phyloP scores from a whole-genome alignment of 2,888 invertebrate species.

The Agrilus cyanescens region DNA sequence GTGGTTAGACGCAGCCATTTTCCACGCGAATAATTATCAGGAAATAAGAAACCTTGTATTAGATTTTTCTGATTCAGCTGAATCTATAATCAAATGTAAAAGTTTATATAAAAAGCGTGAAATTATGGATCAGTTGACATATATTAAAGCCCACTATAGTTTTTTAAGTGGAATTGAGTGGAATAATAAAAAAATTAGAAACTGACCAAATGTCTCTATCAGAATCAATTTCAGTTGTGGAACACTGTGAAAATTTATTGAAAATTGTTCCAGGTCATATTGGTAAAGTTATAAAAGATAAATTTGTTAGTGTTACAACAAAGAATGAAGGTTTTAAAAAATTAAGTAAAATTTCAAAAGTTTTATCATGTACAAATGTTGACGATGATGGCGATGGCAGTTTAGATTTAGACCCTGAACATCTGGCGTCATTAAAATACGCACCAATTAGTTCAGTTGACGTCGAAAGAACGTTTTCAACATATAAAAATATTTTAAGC shows the following conservation, averaged over 20 bases:
- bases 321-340: too few relatives aligned
- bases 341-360: too few relatives aligned
- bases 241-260: too few relatives aligned
- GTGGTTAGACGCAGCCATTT: conserved; percentile 23
- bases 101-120: not conserved
- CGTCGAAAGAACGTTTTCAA: conserved; percentile 7
- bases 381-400: too few relatives aligned
- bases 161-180: not conserved
- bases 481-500: conserved; percentile 3
- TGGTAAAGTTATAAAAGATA: too few relatives aligned
- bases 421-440: conserved; percentile 1
- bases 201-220: not conserved
- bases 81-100: not conserved
- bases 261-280: too few relatives aligned
- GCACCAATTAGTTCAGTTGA: conserved; percentile 5
- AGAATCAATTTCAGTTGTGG: not conserved
- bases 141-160: not conserved
- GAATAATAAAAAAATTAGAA: not conserved
- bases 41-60: conserved; percentile 8
- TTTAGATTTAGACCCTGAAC: not conserved
- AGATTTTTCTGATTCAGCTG: not conserved
- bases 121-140: not conserved
- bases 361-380: too few relatives aligned
- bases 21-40: conserved; percentile 17
- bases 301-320: too few relatives aligned